Evolutionary conservation across 2,113 vertebrate genomes (phyloP).

Genomic region (Telmatochromis brichardi): DNA sequence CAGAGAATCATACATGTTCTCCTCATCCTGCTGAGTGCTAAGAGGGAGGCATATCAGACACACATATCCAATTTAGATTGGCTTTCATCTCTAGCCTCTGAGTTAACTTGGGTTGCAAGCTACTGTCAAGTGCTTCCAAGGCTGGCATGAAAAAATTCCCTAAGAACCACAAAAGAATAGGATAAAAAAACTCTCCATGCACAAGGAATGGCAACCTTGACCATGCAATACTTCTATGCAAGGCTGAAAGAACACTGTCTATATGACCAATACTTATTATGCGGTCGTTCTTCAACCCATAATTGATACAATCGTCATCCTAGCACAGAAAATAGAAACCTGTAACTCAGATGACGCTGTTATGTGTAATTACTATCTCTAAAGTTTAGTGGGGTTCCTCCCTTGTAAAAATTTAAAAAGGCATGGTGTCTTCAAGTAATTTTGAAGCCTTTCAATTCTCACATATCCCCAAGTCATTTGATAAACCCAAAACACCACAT

Average conservation of each 20-base stretch:
- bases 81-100: constrained; percentile 10
- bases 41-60: not conserved
- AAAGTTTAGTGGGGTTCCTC: not conserved
- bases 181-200: not conserved
- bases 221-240: not conserved
- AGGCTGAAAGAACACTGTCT: not conserved
- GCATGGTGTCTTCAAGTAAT: not conserved
- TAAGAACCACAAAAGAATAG: not conserved
- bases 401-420: constrained; percentile 8
- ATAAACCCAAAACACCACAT: not conserved
- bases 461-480: not conserved
- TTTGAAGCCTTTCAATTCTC: not conserved
- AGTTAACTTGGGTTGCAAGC: not conserved
- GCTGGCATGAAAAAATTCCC: not conserved
- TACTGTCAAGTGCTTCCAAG: not conserved
- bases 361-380: constrained; percentile 36
- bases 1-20: not conserved
- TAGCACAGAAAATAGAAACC: constrained; percentile 22
- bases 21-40: not conserved
- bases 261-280: not conserved
- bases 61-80: constrained; percentile 9
- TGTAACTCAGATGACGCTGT: not conserved
- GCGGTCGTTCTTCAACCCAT: constrained; percentile 14
- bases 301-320: constrained; percentile 24
- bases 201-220: not conserved